These are phyloP conservation scores for Temnothorax rugatulus DNA, from an alignment of 2,888 invertebrate genomes.

Conservation along the genomic window DNA sequence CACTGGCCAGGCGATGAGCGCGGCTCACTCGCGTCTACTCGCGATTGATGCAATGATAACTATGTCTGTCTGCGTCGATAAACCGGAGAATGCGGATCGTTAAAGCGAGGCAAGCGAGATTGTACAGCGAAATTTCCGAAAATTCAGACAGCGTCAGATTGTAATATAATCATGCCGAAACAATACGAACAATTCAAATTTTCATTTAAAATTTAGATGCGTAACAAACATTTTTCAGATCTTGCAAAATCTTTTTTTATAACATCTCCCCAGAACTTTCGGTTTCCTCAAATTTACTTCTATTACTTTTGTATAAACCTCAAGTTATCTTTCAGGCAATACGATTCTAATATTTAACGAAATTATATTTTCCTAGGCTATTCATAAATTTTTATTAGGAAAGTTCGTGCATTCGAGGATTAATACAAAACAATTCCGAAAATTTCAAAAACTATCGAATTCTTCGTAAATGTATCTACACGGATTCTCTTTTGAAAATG, in stretches of 20 bases:
- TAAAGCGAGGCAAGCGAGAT: constrained; percentile 38
- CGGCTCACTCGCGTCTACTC: constrained; percentile 39
- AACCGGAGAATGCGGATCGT: constrained; percentile 33
- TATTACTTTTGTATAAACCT: not conserved
- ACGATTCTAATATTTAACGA: not conserved
- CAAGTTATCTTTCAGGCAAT: not conserved
- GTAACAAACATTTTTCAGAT: not conserved
- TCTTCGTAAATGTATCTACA: not conserved
- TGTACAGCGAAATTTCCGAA: constrained; percentile 33
- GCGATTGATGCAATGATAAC: constrained; percentile 54
- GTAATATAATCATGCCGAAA: not conserved
- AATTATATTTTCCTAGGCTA: not conserved
- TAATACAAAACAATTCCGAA: not conserved
- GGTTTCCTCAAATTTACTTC: not conserved
- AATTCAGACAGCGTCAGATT: constrained; percentile 5
- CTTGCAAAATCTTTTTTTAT: not conserved
- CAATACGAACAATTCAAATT: not conserved
- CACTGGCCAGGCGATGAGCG: constrained; percentile 16
- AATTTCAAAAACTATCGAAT: not conserved
- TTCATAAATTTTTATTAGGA: not conserved
- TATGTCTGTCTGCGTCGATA: constrained; percentile 43
- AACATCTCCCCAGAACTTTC: not conserved
- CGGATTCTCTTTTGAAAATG: not conserved
- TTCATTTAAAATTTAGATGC: not conserved
- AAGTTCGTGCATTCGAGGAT: not conserved